phyloP scores from a whole-genome alignment of 2,797 vertebrate genomes.

The Rousettus madagascariensis region DNA sequence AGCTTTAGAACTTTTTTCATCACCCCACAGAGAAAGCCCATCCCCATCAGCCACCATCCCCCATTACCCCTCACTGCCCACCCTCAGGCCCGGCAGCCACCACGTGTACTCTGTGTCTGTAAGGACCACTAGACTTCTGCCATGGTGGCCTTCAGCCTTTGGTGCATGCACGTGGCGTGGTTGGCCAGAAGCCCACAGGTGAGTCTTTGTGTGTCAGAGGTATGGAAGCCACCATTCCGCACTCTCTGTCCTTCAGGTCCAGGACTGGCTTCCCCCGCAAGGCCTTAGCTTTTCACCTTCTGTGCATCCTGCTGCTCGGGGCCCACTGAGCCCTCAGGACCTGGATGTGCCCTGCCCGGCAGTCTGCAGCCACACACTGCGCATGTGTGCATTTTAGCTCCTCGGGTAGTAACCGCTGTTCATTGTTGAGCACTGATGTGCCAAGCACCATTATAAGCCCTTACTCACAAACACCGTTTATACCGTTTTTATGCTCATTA shows the following conservation, averaged over 20 bases:
- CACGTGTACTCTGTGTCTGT: not conserved
- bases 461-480: not conserved
- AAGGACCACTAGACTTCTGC: not conserved
- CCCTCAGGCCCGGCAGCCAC: too few relatives aligned
- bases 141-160: not conserved
- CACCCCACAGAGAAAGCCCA: not conserved
- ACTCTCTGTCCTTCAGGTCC: not conserved
- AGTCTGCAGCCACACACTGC: not conserved
- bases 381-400: not conserved
- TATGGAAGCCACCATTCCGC: not conserved
- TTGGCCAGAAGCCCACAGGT: not conserved
- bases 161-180: not conserved
- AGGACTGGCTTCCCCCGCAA: not conserved
- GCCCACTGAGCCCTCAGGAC: not conserved
- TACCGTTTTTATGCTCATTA: not conserved
- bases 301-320: too few relatives aligned
- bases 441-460: not conserved
- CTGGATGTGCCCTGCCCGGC: not conserved
- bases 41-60: not conserved
- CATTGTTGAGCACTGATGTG: not conserved
- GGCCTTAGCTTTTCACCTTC: not conserved
- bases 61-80: not conserved
- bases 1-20: not conserved
- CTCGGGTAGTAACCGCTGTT: not conserved
- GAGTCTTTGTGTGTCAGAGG: not conserved